Evolutionary conservation across 1,140 invertebrate species (phyloP).

Genomic region (Cepaea nemoralis): DNA sequence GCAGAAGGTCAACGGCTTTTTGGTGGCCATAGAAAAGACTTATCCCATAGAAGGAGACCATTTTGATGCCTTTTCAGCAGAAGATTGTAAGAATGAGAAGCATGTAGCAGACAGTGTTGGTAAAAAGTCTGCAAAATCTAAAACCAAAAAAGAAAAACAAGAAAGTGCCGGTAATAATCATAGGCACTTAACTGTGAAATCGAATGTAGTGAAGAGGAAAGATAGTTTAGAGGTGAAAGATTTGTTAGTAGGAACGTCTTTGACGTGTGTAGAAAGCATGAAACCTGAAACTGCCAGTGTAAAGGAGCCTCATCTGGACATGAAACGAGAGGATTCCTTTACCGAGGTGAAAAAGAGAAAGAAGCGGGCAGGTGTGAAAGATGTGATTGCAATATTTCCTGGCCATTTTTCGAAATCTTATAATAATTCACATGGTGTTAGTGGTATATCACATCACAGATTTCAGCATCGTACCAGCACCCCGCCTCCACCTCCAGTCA

Average conservation of each 20-base stretch:
- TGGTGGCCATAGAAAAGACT: background rate
- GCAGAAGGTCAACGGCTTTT: background rate
- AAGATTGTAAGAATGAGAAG: background rate
- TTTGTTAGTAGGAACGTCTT: background rate
- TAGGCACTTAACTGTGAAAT: background rate
- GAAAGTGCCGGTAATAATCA: background rate
- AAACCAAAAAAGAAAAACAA: background rate
- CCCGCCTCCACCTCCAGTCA: background rate
- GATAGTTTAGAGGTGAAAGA: background rate
- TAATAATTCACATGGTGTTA: too few relatives aligned
- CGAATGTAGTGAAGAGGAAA: background rate
- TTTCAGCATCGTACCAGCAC: background rate
- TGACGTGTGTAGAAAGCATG: background rate
- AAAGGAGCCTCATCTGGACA: background rate
- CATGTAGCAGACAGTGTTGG: background rate
- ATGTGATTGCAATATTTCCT: background rate
- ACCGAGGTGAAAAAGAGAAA: conserved; percentile 35
- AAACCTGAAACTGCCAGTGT: background rate
- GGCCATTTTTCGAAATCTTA: background rate
- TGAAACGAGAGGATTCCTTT: conserved; percentile 27
- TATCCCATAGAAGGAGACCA: background rate
- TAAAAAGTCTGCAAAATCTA: background rate
- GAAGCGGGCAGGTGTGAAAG: background rate
- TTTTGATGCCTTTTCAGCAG: background rate
- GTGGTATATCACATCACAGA: background rate